These are phyloP conservation scores for Labrus mixtus DNA, from an alignment of 2,113 vertebrate species.

Conservation along the genomic window DNA sequence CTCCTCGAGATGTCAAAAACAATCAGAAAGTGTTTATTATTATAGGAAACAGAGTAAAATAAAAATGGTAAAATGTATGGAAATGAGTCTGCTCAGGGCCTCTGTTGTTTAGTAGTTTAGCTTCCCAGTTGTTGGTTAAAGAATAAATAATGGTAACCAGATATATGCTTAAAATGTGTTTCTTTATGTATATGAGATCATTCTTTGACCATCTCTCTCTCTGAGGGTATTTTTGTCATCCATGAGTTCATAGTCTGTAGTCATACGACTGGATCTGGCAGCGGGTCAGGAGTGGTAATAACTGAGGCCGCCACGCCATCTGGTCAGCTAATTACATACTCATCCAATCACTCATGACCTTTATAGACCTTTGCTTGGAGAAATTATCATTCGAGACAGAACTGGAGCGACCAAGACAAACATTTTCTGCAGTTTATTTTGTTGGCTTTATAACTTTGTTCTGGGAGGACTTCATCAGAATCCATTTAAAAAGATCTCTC, in stretches of 20 bases:
- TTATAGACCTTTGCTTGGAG: conserved; percentile 50
- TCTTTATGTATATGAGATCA: background rate
- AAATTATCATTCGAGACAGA: conserved; percentile 41
- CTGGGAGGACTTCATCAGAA: conserved; percentile 15
- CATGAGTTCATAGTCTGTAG: background rate
- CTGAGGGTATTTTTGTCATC: background rate
- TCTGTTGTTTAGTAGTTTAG: no score
- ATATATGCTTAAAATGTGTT: no score
- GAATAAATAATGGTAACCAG: no score
- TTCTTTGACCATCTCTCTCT: background rate
- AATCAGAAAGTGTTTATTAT: no score
- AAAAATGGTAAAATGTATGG: no score
- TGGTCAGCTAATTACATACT: conserved; percentile 59
- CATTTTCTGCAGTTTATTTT: conserved; percentile 10
- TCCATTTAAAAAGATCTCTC: background rate
- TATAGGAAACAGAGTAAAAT: no score
- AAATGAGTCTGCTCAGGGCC: no score
- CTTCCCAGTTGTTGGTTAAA: no score
- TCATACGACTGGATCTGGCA: conserved; percentile 32
- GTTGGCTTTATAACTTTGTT: background rate
- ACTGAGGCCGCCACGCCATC: conserved; percentile 59
- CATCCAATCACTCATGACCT: conserved; percentile 65
- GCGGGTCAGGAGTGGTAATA: conserved; percentile 39
- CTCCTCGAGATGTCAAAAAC: no score
- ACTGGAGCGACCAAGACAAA: conserved; percentile 14